phyloP scores from a whole-genome alignment of 2,113 vertebrate genomes.

The Falco punctatus region DNA sequence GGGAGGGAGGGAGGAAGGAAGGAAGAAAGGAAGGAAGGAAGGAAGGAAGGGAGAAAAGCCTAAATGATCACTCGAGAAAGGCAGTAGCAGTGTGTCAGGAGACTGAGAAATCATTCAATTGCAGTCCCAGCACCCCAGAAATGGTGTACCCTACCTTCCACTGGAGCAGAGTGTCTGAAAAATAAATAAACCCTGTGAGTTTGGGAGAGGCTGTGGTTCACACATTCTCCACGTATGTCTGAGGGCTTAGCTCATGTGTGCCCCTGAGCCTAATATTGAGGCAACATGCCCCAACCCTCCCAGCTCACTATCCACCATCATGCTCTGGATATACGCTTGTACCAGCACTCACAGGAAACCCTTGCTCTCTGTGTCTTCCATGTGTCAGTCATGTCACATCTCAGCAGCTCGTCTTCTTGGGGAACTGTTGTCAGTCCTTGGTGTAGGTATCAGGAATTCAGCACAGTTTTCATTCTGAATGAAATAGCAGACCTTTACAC shows the following conservation, averaged over 20 bases:
- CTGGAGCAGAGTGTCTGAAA: background rate
- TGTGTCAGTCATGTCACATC: background rate
- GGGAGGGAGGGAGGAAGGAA: no score
- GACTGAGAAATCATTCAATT: background rate
- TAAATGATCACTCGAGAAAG: background rate
- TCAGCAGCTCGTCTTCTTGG: background rate
- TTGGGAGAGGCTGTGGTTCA: background rate
- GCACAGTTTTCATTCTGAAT: background rate
- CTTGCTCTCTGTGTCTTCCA: background rate
- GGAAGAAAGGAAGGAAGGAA: background rate
- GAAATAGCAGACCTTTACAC: background rate
- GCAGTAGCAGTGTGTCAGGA: background rate
- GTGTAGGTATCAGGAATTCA: background rate
- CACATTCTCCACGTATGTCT: background rate
- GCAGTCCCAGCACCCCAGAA: background rate
- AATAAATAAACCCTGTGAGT: background rate
- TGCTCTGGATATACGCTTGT: background rate
- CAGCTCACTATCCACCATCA: background rate
- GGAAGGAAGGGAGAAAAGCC: background rate
- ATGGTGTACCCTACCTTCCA: background rate
- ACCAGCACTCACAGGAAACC: background rate
- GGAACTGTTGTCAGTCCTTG: background rate
- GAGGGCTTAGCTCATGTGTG: background rate
- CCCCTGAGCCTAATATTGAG: background rate
- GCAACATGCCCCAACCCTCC: background rate